These are phyloP conservation scores for Pedetes capensis DNA, from an alignment of 2,113 vertebrate genomes.

Conservation along the genomic window DNA sequence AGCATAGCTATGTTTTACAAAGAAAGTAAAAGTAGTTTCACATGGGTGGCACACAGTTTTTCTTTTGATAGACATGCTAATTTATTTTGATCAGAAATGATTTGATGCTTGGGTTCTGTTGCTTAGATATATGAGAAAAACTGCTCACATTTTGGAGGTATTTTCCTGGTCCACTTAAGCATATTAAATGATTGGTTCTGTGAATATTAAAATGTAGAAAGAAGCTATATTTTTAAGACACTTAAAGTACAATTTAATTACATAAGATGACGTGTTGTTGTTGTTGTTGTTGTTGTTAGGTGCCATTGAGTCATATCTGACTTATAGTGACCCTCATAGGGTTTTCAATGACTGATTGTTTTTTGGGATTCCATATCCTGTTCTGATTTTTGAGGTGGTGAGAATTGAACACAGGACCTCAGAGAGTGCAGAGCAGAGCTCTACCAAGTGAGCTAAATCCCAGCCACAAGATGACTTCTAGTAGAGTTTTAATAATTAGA, in stretches of 20 bases:
- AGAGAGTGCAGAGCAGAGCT: too few species aligned
- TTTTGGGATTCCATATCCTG: too few species aligned
- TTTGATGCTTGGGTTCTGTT: constrained; percentile 18
- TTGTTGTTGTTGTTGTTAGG: too few species aligned
- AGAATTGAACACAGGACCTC: too few species aligned
- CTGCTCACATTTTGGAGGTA: constrained; percentile 1
- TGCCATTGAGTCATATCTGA: too few species aligned
- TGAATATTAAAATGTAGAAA: neutral
- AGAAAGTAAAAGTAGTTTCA: neutral
- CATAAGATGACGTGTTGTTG: too few species aligned
- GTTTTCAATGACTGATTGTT: too few species aligned
- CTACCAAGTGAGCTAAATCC: too few species aligned
- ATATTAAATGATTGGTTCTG: neutral
- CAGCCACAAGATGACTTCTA: neutral
- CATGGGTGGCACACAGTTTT: constrained; percentile 13
- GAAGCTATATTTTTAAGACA: neutral
- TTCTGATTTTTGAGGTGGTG: too few species aligned
- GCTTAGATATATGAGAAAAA: constrained; percentile 11
- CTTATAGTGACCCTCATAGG: too few species aligned
- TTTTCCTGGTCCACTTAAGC: constrained; percentile 14
- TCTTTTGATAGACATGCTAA: constrained; percentile 30
- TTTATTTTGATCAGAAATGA: constrained; percentile 53
- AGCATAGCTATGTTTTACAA: constrained; percentile 21
- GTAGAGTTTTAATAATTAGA: neutral
- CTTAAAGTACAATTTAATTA: constrained; percentile 20